Base-by-base conservation (phyloP, 2,113 vertebrate species). In the Holacanthus passer region DNA sequence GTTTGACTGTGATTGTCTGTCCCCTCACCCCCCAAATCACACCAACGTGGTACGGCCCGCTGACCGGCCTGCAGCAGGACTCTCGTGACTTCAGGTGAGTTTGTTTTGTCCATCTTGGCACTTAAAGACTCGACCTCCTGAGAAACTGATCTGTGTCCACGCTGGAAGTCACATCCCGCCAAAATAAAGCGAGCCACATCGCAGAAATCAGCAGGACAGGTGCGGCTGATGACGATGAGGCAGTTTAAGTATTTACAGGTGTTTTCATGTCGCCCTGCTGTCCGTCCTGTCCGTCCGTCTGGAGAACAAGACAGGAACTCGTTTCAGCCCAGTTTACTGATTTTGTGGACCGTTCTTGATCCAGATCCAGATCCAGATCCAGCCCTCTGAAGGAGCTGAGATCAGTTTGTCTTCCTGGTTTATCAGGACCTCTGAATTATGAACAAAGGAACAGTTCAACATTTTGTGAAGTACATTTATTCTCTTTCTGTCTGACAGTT, bases 101-200 rank as follows among this genome's bases (percentile, higher is more conserved):
- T 53, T 37, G 8, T 74, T 73, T 50, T 0, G 31, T 72, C 64
- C 43, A 9, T 45, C 31, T 86, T 90, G 86, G 79, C 86, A 90
- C 84, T 82, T 86, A 39, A 59, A 69, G 65, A 72, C 55, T 66
- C 3, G 17, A 59, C 73, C 32, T 55, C 5, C n/a, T 65, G 52
- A 70, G 5, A 0, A 67, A 70, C 69, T 20, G 39, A 47, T 55
- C 32, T 4, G 39, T 13, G 13, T 22, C 50, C 32, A 50, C 45
- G 14, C 37, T 10, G 43, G 31, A 29, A 52, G 71, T 53, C 32
- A 27, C 5, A 1, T 27, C 43, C 41, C 20, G 10, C 37, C 72
- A 75, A 52, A 75, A 75, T 69, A 45, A 68, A 62, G 37, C 12
- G 6, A 1, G 5, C n/a, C 66, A 7, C 20, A 20, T 20, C 1